Evolutionary conservation across 35 echinoderm and acorn worm species (phyloP), one percentile per base, ranked within the genome.

Genomic region (Apostichopus parvimensis): DNA sequence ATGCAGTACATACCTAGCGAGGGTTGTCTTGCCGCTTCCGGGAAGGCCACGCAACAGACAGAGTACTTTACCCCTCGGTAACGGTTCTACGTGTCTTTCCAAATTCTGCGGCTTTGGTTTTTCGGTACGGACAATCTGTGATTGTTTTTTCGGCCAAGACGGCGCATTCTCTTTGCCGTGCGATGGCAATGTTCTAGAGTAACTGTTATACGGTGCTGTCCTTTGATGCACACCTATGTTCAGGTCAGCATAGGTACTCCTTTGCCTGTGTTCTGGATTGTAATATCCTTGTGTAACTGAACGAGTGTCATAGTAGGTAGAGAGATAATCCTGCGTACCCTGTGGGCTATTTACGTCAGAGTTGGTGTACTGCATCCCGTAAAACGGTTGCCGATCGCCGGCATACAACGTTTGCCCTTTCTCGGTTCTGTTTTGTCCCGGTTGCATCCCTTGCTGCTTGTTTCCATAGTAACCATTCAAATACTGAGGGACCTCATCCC

Each of bases 41-140:
- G 97, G 97, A 17, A 79, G 84, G 12, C 97, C 97, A 82, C 97
- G 92, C 94, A 98, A 93, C 13, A 98, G 82, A 79, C 97, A 98
- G 57, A 98, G 75, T 53, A 98, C 97, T 56, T 96, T 94, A 5
- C 95, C 97, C 26, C 59, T 53, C 15, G 97, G 97, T 81, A 98
- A 61, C 22, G 80, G 88, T 88, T 80, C 61, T 6, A 90, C 93
- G 64, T 8, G 6, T 14, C 23, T 59, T n/a, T 56, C 28, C 53
- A 4, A 54, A 45, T 56, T 53, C 12, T 25, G 26, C 56, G 64
- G 10, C 34, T 9, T 54, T 7, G 65, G 88, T 55, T 12, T 28
- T 8, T 26, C 5, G 4, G 26, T 13, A 20, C 64, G 66, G 0
- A 78, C 22, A 53, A 90, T 53, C 9, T 77, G 17, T 14, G 88